Base-by-base conservation (phyloP, 2,113 vertebrate species). In the Malurus melanocephalus region DNA sequence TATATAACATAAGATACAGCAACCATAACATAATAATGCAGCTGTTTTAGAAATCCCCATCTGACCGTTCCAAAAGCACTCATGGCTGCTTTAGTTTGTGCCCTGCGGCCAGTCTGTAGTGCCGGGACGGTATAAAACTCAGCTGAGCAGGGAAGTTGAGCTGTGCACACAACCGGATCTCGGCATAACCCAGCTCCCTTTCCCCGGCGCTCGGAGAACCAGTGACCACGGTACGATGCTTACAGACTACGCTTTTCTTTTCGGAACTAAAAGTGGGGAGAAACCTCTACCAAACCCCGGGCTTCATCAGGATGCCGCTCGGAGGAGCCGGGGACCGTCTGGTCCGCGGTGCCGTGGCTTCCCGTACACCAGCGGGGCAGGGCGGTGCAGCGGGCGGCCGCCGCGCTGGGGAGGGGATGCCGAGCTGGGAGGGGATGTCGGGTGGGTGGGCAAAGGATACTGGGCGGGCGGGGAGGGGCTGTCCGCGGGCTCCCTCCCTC, bases 241-340 rank as follows among this genome's bases (percentile, higher is more conserved):
- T 6, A 18, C 68, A 32, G 62, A 33, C 24, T 2, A 53, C 8
- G 11, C 55, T 30, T 0, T 4, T 67, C 19, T 51, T 42, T 11
- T 2, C 17, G 7, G 10, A 22, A 48, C 16, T 6, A 26, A 46
- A 60, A 26, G 2, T 2, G 13, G 3, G 26, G 3, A 57, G 4
- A 24, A n/a, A 10, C 3, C 8, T 13, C 22, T 4, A 1, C 24
- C 15, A 2, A 23, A 5, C 4, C 16, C 8, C 4, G 5, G 2
- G 3, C 7, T 35, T 15, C 33, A 0, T 6, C 8, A 4, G 16
- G 17, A 4, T 0, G 32, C 9, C 11, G 6, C 64, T 16, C 27
- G 23, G 20, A 18, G 14, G 5, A 7, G 33, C 24, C 5, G 19
- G 13, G 11, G 6, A 15, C 1, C 27, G 5, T 9, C 5, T 9